Base-by-base conservation (phyloP, 2,888 invertebrate species). In the Apamea monoglypha region DNA sequence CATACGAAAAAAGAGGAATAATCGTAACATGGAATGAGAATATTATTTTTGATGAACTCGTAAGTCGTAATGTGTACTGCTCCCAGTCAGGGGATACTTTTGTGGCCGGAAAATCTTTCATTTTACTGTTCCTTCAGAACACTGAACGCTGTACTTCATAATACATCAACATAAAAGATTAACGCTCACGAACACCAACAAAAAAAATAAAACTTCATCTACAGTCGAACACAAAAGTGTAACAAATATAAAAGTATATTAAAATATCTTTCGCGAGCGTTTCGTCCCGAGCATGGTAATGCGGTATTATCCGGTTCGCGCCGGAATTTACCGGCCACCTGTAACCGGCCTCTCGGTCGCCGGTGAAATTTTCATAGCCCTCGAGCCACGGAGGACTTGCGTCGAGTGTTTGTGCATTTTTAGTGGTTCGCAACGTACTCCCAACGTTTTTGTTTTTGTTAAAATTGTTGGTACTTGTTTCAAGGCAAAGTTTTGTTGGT, bases 301-400 rank as follows among this genome's bases (percentile, higher is more conserved):
- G 84, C 90, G 85, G 92, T 86, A 91, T 93, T 92, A 94, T 92
- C 93, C 94, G 93, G 93, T 81, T 88, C 82, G 82, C 85, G 84
- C 90, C 89, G 90, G 93, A 93, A 93, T 94, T 93, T 94, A 95
- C 94, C 94, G 94, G 93, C 95, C 95, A 95, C 95, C 95, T 95
- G 95, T 95, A 94, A 94, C 91, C 90, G 90, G 83, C 85, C 85
- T 90, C 85, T 83, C 83, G 78, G 85, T 86, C 82, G 85, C 85
- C 90, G 90, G 91, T 94, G 91, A 95, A 94, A 95, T 94, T 95
- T 95, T 94, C 94, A 95, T 93, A 91, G 90, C 91, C 86, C 92
- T 92, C 91, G 88, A 92, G 90, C 86, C 81, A 78, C 69, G 69
- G 89, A 90, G 91, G 90, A 90, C 91, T 91, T 83, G 82, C 84